Evolutionary conservation across 2,797 vertebrate species (phyloP), one percentile per base, ranked within the genome.

Genomic region (Etheostoma nigrum): DNA sequence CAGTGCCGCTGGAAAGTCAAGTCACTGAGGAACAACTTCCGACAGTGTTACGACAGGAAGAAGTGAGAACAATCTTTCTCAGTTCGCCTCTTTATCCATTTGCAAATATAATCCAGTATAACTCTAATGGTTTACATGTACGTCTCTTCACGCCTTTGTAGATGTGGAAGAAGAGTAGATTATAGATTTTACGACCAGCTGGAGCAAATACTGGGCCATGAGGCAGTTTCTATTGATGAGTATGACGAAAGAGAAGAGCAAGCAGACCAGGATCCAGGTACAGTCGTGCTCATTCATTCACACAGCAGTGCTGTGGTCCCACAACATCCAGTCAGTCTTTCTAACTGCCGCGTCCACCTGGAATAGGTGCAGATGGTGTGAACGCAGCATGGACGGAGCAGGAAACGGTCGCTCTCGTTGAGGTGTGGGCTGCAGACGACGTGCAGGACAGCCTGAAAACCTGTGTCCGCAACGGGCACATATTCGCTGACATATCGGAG

Each of bases 1-100:
- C 96, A 96, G 84, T 96, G 96, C 88, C 93, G 96, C 86, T 95
- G 95, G 91, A 95, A 95, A 74, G 92, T 97, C 86, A 96, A 97
- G 87, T 83, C 89, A 0, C 81, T 95, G 54, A 90, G 90, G 78
- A 92, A 88, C 67, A 88, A 91, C 86, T 96, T 96, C 74, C 86
- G 87, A 3, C 92, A 92, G 40, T 85, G 82, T 77, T 93, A 92
- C 44, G 92, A 94, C 27, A 91, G 72, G 64, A 95, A 93, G 75
- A 93, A 91, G 94, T 94, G 67, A 90, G 93, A 55, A 25, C 1
- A 5, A 1, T 14, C 44, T 58, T 19, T 74, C 61, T 63, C 33
- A 0, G 16, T 36, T 62, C 16, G 2, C 8, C 2, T 12, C 3
- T 49, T 42, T 11, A 1, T 40, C 36, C n/a, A 27, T 55, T 4